Percentiles rank a stretch among this genome's conserved stretches.
These are phyloP conservation scores for Loripinus fragilis DNA, from an alignment of 2,888 invertebrate genomes.

Conservation along the genomic window DNA sequence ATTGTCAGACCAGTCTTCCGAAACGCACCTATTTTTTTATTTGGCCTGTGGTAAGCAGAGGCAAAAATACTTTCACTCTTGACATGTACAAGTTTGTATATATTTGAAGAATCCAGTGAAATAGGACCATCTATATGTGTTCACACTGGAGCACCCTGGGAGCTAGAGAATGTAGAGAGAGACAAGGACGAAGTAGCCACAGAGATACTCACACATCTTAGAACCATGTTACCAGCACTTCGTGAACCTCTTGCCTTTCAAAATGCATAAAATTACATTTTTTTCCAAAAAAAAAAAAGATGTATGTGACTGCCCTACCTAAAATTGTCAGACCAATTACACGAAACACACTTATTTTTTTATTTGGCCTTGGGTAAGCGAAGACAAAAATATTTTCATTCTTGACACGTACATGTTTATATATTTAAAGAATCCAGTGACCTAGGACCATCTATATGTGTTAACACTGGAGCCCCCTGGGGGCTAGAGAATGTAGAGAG, in stretches of 20 bases:
- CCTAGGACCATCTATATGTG: constrained; percentile 80
- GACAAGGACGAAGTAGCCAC: constrained; percentile 81
- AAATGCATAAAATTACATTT: too few relatives aligned
- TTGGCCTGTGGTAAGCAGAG: constrained; percentile 83
- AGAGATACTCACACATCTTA: constrained; percentile 78
- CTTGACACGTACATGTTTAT: too few relatives aligned
- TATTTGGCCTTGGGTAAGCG: constrained; percentile 82
- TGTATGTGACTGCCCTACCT: too few relatives aligned
- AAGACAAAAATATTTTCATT: too few relatives aligned
- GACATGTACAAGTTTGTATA: too few relatives aligned
- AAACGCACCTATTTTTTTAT: too few relatives aligned
- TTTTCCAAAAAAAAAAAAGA: too few relatives aligned
- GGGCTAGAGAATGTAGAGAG: constrained; percentile 82
- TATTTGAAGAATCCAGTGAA: constrained; percentile 52
- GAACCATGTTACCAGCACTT: constrained; percentile 81
- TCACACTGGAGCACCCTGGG: constrained; percentile 84
- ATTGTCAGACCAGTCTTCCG: too few relatives aligned
- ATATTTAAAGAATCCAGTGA: constrained; percentile 53
- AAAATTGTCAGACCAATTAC: too few relatives aligned
- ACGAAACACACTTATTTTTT: too few relatives aligned
- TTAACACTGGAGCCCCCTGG: constrained; percentile 84
- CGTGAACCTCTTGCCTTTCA: constrained; percentile 81
- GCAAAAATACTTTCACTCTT: too few relatives aligned
- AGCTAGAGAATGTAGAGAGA: constrained; percentile 81
- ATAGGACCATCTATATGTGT: constrained; percentile 81